Conservation (phyloP, 2,113 vertebrate genomes). For the Bujurquina vittata region DNA sequence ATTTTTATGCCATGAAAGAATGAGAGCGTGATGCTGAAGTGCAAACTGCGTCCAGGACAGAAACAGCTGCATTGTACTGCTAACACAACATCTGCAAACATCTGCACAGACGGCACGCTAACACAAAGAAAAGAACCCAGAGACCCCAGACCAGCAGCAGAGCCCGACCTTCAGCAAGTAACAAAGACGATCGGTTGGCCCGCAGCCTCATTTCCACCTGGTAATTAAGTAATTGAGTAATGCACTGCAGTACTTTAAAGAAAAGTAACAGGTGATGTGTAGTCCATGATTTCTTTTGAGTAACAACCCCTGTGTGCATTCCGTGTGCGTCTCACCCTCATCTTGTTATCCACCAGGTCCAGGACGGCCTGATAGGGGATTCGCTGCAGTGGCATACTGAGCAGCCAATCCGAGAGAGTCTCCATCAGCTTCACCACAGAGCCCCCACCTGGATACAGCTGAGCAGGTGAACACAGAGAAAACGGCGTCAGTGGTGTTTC, state of each 20-base stretch:
- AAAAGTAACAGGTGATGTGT: background rate
- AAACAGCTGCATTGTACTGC: too few relatives aligned
- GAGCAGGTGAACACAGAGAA: conserved; percentile 2
- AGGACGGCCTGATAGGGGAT: conserved; percentile 93
- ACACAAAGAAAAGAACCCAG: too few relatives aligned
- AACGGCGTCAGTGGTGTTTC: background rate
- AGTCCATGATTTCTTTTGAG: background rate
- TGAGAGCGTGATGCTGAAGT: too few relatives aligned
- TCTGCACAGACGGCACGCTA: too few relatives aligned
- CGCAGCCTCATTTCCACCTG: too few relatives aligned
- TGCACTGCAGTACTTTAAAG: too few relatives aligned
- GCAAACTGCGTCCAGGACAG: too few relatives aligned
- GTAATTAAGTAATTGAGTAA: background rate
- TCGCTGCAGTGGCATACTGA: conserved; percentile 89
- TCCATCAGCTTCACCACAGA: conserved; percentile 91
- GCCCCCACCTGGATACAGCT: conserved; percentile 91
- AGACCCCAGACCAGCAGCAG: too few relatives aligned
- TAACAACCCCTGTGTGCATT: background rate
- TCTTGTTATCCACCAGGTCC: conserved; percentile 96
- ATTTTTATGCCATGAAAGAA: too few relatives aligned
- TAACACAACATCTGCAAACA: too few relatives aligned
- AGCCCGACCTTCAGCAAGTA: too few relatives aligned
- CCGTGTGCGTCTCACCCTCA: conserved; percentile 84
- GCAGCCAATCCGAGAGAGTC: conserved; percentile 92
- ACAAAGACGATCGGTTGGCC: too few relatives aligned